These are phyloP conservation scores for Drosophila mojavensis DNA, from an alignment of 1,140 invertebrate genomes.

Conservation along the genomic window DNA sequence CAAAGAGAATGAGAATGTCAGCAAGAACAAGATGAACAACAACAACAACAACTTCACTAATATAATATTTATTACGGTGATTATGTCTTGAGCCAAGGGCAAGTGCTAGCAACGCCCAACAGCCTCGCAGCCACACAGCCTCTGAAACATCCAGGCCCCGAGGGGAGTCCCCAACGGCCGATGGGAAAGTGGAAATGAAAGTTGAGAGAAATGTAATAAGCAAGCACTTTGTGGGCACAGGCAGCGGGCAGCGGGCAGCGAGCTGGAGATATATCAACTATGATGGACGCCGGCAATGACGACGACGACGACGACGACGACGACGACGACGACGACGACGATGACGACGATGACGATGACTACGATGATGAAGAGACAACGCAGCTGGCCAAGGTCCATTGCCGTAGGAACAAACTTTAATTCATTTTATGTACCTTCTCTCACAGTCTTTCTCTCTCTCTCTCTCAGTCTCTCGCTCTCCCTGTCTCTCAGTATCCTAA, in stretches of 20 bases:
- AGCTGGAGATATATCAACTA: conserved; percentile 28
- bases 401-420: conserved; percentile 42
- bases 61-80: conserved; percentile 68
- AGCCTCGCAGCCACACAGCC: neutral
- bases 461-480: neutral
- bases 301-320: neutral
- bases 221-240: conserved; percentile 6
- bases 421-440: conserved; percentile 34
- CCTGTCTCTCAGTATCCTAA: neutral
- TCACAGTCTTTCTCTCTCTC: neutral
- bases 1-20: conserved; percentile 17
- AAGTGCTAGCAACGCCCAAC: conserved; percentile 24
- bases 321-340: neutral
- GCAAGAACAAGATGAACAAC: conserved; percentile 23
- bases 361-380: conserved; percentile 16
- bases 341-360: conserved; percentile 9
- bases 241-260: neutral
- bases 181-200: conserved; percentile 29
- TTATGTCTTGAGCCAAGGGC: conserved; percentile 59
- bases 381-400: conserved; percentile 18
- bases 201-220: conserved; percentile 51
- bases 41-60: conserved; percentile 55
- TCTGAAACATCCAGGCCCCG: no score
- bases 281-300: conserved; percentile 36
- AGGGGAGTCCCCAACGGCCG: conserved; percentile 3